phyloP scores from a whole-genome alignment of 2,113 vertebrate genomes.

The Cyphomyrus discorhynchus region DNA sequence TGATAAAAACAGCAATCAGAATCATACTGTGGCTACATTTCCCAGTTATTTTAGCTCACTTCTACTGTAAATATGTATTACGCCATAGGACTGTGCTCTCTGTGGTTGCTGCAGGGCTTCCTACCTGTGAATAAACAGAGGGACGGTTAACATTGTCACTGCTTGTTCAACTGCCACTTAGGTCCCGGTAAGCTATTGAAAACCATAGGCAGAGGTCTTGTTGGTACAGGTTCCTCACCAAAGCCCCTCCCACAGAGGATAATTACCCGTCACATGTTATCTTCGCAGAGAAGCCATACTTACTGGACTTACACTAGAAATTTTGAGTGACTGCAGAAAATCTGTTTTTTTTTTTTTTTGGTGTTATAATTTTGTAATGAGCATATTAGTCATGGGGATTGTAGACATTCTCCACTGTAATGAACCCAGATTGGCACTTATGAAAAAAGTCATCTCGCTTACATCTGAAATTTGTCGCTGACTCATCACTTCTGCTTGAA shows the following conservation, averaged over 20 bases:
- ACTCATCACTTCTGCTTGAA: not conserved
- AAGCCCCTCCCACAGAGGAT: conserved; percentile 3
- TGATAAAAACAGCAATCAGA: conserved; percentile 3
- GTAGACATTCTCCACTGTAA: not conserved
- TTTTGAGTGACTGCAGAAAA: not conserved
- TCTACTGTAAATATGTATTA: conserved; percentile 4
- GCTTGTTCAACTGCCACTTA: not conserved
- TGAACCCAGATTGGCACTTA: not conserved
- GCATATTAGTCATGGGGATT: not conserved
- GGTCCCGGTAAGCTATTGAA: not conserved
- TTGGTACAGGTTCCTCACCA: not conserved
- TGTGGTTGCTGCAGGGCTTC: not conserved
- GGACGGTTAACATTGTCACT: not conserved
- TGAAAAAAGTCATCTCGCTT: not conserved
- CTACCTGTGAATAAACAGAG: not conserved
- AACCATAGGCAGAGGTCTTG: not conserved
- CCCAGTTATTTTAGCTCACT: not conserved
- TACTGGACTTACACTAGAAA: not conserved
- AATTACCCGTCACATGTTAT: not conserved
- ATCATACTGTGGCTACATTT: not conserved
- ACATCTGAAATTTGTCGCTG: not conserved
- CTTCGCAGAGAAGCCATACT: not conserved
- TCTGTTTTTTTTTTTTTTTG: not conserved
- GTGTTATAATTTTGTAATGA: not conserved
- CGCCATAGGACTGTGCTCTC: not conserved